These are phyloP conservation scores for Axis porcinus DNA, from an alignment of 2,113 vertebrate species.

Conservation along the genomic window DNA sequence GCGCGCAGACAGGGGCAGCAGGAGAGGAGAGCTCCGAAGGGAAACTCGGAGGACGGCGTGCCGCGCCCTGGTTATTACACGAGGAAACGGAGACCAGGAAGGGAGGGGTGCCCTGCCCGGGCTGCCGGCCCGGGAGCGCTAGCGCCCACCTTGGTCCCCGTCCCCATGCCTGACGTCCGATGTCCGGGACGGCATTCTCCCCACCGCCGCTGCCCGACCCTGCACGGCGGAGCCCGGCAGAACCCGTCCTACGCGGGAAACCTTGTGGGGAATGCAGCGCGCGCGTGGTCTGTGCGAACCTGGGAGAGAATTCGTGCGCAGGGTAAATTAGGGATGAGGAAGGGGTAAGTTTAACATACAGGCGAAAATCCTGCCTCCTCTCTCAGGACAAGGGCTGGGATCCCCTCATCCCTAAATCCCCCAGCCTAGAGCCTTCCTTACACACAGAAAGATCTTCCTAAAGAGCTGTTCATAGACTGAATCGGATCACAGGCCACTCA, in stretches of 20 bases:
- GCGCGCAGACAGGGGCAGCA: not conserved
- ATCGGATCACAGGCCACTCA: not conserved
- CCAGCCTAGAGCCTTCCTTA: not conserved
- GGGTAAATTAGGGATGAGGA: not conserved
- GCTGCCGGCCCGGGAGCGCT: not conserved
- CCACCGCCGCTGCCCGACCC: not conserved
- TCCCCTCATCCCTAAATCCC: not conserved
- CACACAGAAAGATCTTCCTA: not conserved
- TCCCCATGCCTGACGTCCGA: accelerated
- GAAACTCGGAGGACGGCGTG: not conserved
- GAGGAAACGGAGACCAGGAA: not conserved
- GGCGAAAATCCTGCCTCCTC: not conserved
- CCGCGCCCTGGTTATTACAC: not conserved
- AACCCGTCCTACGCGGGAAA: not conserved
- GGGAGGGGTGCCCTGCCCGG: no score
- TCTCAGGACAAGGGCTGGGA: not conserved
- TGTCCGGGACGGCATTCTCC: not conserved
- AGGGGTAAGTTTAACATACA: not conserved
- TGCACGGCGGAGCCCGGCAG: not conserved
- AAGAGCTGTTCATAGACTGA: not conserved
- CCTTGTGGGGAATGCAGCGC: not conserved
- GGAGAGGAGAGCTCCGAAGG: not conserved
- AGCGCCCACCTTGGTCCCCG: not conserved
- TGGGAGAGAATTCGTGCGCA: not conserved
- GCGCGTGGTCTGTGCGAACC: not conserved